These are phyloP conservation scores for Stercorarius parasiticus DNA, from an alignment of 2,113 vertebrate genomes.

Conservation along the genomic window DNA sequence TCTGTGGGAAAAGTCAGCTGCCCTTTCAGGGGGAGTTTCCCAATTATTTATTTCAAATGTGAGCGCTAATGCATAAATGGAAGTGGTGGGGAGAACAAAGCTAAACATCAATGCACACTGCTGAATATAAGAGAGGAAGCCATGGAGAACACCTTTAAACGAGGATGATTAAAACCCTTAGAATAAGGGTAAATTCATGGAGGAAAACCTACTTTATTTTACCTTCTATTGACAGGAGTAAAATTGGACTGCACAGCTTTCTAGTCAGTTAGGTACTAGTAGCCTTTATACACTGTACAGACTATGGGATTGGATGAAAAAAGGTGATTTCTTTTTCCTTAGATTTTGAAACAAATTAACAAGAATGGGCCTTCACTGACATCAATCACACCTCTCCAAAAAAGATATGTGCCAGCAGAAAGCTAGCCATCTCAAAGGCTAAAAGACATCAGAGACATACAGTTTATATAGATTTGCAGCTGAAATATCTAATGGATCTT, in stretches of 20 bases:
- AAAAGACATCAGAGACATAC: not conserved
- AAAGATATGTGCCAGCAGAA: not conserved
- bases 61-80: not conserved
- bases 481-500: not conserved
- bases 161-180: not conserved
- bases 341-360: not conserved
- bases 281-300: not conserved
- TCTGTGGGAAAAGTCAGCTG: not conserved
- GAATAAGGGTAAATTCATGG: not conserved
- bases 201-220: not conserved
- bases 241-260: not conserved
- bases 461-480: not conserved
- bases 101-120: not conserved
- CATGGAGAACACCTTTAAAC: not conserved
- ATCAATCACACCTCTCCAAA: not conserved
- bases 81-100: not conserved
- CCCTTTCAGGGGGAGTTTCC: not conserved
- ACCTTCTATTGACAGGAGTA: not conserved
- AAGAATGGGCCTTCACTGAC: not conserved
- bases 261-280: not conserved
- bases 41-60: not conserved
- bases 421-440: not conserved
- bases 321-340: not conserved
- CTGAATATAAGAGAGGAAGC: not conserved
- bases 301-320: not conserved